These are phyloP conservation scores for Rallus crepitans DNA, from an alignment of 2,797 vertebrate genomes.

Conservation along the genomic window DNA sequence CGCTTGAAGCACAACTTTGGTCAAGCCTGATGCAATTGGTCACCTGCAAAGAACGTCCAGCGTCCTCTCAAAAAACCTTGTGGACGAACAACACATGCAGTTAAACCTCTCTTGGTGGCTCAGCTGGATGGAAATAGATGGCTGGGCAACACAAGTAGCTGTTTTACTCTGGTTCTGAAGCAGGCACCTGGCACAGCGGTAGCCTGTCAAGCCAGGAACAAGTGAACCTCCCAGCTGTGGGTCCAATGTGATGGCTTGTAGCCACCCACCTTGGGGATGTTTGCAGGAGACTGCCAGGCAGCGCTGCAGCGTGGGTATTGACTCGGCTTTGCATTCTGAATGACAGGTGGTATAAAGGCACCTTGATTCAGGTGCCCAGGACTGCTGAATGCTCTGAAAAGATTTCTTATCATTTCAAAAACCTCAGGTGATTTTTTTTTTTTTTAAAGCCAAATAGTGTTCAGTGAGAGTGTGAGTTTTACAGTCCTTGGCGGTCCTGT, in stretches of 20 bases:
- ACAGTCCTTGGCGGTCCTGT: neutral
- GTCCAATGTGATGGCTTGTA: neutral
- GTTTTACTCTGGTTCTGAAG: slow-evolving; percentile 51
- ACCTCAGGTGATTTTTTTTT: neutral
- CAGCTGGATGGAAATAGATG: slow-evolving; percentile 19
- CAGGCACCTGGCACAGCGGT: slow-evolving; percentile 41
- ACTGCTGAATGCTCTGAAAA: neutral
- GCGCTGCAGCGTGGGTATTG: neutral
- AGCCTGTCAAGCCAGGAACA: neutral
- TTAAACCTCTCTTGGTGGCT: slow-evolving; percentile 29
- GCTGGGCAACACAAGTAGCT: slow-evolving; percentile 36
- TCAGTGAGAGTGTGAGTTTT: neutral
- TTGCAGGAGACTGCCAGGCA: neutral
- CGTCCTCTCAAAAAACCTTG: neutral
- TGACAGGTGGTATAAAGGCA: neutral
- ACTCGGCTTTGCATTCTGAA: slow-evolving; percentile 1
- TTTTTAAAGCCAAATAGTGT: neutral
- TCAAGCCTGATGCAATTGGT: neutral
- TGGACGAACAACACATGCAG: neutral
- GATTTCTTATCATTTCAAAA: neutral
- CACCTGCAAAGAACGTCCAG: neutral
- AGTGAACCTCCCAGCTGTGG: slow-evolving; percentile 42
- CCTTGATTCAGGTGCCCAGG: neutral
- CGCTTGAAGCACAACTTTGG: neutral
- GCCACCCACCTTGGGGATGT: neutral